Evolutionary conservation across 2,797 vertebrate genomes (phyloP).

Genomic region (Anisognathus igniventris): DNA sequence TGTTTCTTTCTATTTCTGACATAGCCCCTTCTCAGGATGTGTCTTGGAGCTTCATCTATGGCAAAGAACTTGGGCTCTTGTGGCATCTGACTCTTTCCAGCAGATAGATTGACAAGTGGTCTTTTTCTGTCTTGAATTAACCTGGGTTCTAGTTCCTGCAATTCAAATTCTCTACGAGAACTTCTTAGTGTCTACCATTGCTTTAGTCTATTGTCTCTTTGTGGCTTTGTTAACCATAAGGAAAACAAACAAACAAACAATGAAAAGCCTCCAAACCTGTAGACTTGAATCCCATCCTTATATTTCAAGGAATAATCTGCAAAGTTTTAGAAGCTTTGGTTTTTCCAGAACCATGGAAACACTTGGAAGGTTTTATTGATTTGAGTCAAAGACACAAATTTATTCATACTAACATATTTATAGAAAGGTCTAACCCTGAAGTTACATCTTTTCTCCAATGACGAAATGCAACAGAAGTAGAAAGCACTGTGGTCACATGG

Average conservation of each 20-base stretch:
- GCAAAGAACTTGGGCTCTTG: background rate
- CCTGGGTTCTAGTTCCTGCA: background rate
- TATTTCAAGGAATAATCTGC: background rate
- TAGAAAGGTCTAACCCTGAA: background rate
- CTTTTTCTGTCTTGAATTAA: background rate
- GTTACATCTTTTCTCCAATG: background rate
- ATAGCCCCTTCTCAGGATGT: background rate
- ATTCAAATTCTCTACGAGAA: background rate
- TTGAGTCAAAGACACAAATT: background rate
- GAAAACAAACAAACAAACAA: background rate
- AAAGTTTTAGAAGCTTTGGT: background rate
- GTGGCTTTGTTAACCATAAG: background rate
- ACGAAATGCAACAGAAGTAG: background rate
- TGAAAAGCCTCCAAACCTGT: background rate
- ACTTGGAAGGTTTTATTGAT: background rate
- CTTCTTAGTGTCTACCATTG: background rate
- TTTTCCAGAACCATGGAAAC: background rate
- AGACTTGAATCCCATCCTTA: background rate
- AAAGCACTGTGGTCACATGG: background rate
- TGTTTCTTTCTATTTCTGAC: background rate
- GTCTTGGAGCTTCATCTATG: background rate
- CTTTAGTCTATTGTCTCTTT: background rate
- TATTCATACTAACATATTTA: background rate
- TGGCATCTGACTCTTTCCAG: background rate
- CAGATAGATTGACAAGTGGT: background rate